Evolutionary conservation across 2,797 vertebrate species (phyloP).

Genomic region (Helarctos malayanus): DNA sequence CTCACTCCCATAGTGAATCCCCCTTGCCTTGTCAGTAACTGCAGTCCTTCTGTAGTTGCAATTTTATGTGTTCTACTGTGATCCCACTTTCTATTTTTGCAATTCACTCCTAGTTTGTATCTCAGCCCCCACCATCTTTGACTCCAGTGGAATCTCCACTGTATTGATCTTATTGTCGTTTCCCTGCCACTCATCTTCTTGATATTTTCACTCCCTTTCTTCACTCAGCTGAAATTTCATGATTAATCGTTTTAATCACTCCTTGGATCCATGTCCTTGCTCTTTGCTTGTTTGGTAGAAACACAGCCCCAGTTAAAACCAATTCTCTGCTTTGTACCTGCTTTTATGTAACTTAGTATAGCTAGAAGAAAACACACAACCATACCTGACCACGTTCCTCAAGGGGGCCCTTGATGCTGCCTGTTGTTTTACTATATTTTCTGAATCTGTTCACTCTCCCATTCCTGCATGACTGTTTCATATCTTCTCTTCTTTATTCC

Average conservation of each 20-base stretch:
- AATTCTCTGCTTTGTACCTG: neutral
- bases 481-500: constrained; percentile 4
- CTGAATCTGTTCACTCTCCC: neutral
- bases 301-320: neutral
- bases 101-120: neutral
- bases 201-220: constrained; percentile 34
- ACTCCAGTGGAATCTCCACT: neutral
- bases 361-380: neutral
- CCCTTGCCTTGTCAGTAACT: neutral
- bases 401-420: neutral
- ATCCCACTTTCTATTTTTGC: neutral
- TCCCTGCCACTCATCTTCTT: neutral
- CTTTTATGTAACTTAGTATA: neutral
- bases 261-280: neutral
- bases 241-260: neutral
- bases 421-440: neutral
- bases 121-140: neutral
- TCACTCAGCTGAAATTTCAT: neutral
- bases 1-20: neutral
- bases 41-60: neutral
- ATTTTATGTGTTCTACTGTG: neutral
- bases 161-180: neutral
- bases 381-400: neutral
- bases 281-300: constrained; percentile 2
- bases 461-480: neutral